A percentile compares a stretch with the other conserved stretches of the same genome.
Evolutionary conservation across 1,140 invertebrate species (phyloP).

Genomic region (Tetramorium alpestre): DNA sequence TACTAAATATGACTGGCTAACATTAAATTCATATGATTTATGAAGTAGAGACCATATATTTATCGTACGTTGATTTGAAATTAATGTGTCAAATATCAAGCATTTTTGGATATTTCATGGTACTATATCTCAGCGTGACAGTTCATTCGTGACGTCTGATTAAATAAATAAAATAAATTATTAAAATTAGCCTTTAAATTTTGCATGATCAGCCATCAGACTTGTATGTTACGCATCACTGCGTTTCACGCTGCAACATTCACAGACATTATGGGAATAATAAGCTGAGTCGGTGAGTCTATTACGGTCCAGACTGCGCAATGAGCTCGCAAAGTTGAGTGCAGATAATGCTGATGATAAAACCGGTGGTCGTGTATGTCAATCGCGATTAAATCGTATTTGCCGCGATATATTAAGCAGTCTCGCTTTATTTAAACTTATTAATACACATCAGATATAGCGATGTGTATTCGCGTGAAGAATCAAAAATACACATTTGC

Average conservation of each 20-base stretch:
- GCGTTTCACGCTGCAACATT: not conserved
- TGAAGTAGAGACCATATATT: not conserved
- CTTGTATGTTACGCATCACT: not conserved
- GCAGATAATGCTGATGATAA: constrained; percentile 13
- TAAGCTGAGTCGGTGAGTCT: constrained; percentile 36
- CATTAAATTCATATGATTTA: not conserved
- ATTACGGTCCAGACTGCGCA: not conserved
- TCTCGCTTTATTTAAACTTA: constrained; percentile 5
- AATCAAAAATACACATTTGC: constrained; percentile 1
- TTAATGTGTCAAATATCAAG: not conserved
- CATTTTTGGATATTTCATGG: not conserved
- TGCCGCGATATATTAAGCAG: constrained; percentile 32
- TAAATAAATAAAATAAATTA: not conserved
- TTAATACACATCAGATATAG: constrained; percentile 5
- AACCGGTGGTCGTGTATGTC: constrained; percentile 13
- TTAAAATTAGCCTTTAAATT: not conserved
- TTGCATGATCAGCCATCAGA: not conserved
- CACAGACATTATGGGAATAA: constrained; percentile 37
- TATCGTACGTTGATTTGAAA: not conserved
- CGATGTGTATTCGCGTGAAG: not conserved
- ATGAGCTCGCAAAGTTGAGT: constrained; percentile 37
- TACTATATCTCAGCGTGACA: not conserved
- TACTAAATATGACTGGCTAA: not conserved
- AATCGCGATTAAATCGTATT: constrained; percentile 26
- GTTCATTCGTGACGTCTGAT: not conserved